These are phyloP conservation scores for Mustela lutreola DNA, from an alignment of 2,113 vertebrate species.

Conservation along the genomic window DNA sequence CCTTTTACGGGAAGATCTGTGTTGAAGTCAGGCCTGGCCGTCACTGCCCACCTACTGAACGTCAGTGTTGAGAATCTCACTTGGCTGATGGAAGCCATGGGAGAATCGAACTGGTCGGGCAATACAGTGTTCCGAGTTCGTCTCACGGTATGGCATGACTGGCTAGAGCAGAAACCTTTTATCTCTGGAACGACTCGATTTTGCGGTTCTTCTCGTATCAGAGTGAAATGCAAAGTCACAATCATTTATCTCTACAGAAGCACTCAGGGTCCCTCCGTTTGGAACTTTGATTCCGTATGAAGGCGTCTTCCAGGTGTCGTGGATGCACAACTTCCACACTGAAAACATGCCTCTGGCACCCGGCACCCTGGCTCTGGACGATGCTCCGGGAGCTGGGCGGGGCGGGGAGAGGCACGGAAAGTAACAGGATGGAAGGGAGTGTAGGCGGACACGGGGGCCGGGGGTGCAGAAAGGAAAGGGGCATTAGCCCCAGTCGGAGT, in stretches of 20 bases:
- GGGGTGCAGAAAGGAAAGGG: not conserved
- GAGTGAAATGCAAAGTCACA: not conserved
- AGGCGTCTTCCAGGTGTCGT: not conserved
- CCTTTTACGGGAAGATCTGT: not conserved
- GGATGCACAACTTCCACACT: not conserved
- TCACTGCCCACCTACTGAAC: accelerated
- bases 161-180: not conserved
- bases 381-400: not conserved
- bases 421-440: not conserved
- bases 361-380: not conserved
- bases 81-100: not conserved
- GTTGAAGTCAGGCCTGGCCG: too few relatives aligned
- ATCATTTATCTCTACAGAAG: not conserved
- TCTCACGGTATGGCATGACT: accelerated
- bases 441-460: not conserved
- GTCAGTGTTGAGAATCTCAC: accelerated
- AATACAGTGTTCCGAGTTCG: not conserved
- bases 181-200: not conserved
- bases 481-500: not conserved
- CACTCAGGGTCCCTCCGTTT: not conserved
- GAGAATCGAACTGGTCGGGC: accelerated
- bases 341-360: accelerated
- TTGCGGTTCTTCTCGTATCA: not conserved
- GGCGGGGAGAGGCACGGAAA: not conserved
- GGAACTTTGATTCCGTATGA: not conserved